Conservation (phyloP, 2,113 vertebrate genomes). For the Lepisosteus osseus region DNA sequence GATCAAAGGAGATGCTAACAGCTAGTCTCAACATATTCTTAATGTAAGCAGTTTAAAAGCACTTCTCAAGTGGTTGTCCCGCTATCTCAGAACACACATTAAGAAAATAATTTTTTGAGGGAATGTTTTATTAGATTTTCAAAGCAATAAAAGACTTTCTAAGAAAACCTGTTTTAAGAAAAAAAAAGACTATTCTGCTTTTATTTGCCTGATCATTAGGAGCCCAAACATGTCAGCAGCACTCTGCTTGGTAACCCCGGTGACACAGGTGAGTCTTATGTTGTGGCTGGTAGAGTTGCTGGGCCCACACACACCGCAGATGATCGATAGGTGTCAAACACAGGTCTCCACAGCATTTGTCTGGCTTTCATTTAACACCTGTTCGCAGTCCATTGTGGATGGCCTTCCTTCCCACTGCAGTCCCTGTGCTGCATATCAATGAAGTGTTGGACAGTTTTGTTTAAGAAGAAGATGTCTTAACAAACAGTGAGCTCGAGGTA, state of each 20-base stretch:
- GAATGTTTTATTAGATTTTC: too few species aligned
- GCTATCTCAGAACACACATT: too few species aligned
- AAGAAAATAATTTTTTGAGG: too few species aligned
- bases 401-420: conserved; percentile 5
- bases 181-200: not conserved
- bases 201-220: conserved; percentile 13
- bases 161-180: too few species aligned
- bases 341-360: conserved; percentile 30
- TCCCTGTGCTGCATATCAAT: conserved; percentile 12
- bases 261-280: conserved; percentile 14
- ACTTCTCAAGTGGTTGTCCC: too few species aligned
- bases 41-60: too few species aligned
- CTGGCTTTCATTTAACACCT: conserved; percentile 31
- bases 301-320: conserved; percentile 7
- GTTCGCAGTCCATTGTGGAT: conserved; percentile 13
- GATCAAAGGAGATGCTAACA: too few species aligned
- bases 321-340: conserved; percentile 32
- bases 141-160: too few species aligned
- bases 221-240: conserved; percentile 5
- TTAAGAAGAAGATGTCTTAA: not conserved
- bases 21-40: too few species aligned
- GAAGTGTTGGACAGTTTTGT: not conserved
- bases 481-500: not conserved
- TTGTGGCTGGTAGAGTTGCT: conserved; percentile 13
- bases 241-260: conserved; percentile 18